Evolutionary conservation across 1,140 invertebrate genomes (phyloP).

Genomic region (Pseudachorutes palmiensis): DNA sequence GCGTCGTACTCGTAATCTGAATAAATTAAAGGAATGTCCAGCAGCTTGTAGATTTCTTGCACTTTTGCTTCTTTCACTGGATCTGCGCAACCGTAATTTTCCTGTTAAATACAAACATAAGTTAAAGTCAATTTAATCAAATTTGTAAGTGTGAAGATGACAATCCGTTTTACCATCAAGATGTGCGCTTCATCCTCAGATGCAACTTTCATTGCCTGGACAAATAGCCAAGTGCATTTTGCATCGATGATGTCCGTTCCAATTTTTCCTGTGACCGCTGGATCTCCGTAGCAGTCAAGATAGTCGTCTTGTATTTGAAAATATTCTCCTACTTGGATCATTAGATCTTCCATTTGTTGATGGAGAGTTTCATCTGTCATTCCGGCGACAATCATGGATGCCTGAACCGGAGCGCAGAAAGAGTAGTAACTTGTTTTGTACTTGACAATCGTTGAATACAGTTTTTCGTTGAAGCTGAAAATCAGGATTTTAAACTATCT

Average conservation of each 20-base stretch:
- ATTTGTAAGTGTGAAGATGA: neutral
- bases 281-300: slow-evolving; percentile 55
- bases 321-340: slow-evolving; percentile 88
- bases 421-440: slow-evolving; percentile 61
- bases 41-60: neutral
- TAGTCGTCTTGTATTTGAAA: slow-evolving; percentile 82
- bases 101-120: neutral
- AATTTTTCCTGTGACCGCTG: slow-evolving; percentile 53
- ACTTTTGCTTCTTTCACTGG: neutral
- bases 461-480: slow-evolving; percentile 1
- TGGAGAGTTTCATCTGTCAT: slow-evolving; percentile 70
- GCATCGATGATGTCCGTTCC: slow-evolving; percentile 46
- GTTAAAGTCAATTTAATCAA: neutral
- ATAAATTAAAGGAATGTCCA: neutral
- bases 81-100: neutral
- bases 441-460: slow-evolving; percentile 50
- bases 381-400: slow-evolving; percentile 52
- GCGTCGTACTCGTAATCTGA: neutral
- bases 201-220: slow-evolving; percentile 6
- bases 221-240: slow-evolving; percentile 8
- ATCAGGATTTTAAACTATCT: neutral
- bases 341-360: slow-evolving; percentile 72
- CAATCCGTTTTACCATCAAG: too few relatives aligned
- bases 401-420: slow-evolving; percentile 53
- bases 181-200: neutral